Base-by-base conservation (phyloP, 2,797 vertebrate genomes). In the Hirundo rustica region DNA sequence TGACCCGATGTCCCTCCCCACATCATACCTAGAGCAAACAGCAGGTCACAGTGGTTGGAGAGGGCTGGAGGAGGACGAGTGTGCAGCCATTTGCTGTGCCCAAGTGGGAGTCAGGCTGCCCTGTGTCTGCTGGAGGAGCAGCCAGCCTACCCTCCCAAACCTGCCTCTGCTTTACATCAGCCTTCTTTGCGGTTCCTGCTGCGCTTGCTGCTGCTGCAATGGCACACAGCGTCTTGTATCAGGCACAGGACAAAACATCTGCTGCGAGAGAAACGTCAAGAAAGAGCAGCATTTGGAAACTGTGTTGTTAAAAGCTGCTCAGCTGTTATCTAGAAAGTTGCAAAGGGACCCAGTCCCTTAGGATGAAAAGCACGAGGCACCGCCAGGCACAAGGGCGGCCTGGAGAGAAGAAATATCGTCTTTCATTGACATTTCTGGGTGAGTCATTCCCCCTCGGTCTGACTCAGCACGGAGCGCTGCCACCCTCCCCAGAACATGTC, bases 351-450 rank as follows among this genome's bases (percentile, higher is more conserved):
- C 23, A 83, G 66, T 32, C 64, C 81, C 47, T 36, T 58, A 81
- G 36, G 51, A 75, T 58, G 66, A 58, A 51, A 81, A 84, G 77
- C 36, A 68, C 51, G 9, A 83, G 36, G 36, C 71, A 54, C 6
- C 55, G 32, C 36, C 62, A 76, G 17, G 72, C 40, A 58, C 55
- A 88, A 88, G 92, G 64, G 55, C 88, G 91, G 67, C 40, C 29
- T 38, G 85, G 40, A 75, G 66, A 88, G 58, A 50, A 73, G 55
- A 85, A 92, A 89, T 42, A 72, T 2, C 11, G 3, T 58, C 67
- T 77, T 36, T 29, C 79, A 40, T 29, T 94, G 81, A 61, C 16
- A 27, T 58, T 92, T 72, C 50, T 88, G 47, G 64, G 44, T 95
- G 73, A 95, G 89, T 96, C 88, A 88, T 38, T 79, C 67, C 74